These are phyloP conservation scores for Pangasius krempfi DNA, from an alignment of 2,797 vertebrate genomes.

Conservation along the genomic window DNA sequence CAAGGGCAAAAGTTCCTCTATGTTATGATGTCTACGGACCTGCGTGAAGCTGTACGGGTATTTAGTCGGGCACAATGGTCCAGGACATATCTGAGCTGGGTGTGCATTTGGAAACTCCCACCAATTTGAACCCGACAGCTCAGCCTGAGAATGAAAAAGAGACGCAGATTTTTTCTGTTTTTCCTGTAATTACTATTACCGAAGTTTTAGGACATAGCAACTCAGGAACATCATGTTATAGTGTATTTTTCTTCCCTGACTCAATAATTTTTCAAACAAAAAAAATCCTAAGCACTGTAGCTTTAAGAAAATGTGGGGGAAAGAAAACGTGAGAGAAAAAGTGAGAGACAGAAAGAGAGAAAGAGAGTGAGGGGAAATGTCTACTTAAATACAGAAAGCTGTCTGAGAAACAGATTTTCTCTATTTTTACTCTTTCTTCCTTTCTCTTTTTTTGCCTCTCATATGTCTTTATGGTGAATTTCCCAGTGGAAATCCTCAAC, in stretches of 20 bases:
- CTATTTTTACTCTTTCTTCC: conserved; percentile 31
- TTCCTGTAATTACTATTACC: background rate
- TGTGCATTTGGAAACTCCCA: background rate
- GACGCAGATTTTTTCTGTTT: conserved; percentile 6
- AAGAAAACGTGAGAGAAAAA: background rate
- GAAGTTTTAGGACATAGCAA: background rate
- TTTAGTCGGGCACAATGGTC: background rate
- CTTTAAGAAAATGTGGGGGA: background rate
- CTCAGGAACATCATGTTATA: conserved; percentile 1
- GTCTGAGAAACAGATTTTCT: conserved; percentile 54
- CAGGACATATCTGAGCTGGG: background rate
- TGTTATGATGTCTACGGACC: background rate
- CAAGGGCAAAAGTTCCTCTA: background rate
- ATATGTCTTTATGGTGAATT: conserved; percentile 46
- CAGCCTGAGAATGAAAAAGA: background rate
- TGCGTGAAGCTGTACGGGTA: background rate
- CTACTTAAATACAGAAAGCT: conserved; percentile 64
- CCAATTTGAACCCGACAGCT: background rate
- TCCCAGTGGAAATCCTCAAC: conserved; percentile 64
- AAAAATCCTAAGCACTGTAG: background rate
- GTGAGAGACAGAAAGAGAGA: conserved; percentile 18
- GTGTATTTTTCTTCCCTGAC: background rate
- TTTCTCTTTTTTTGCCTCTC: conserved; percentile 22
- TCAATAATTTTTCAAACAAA: background rate
- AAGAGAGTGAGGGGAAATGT: conserved; percentile 44